Evolutionary conservation across 2,113 vertebrate species (phyloP).

Genomic region (Poecile atricapillus): DNA sequence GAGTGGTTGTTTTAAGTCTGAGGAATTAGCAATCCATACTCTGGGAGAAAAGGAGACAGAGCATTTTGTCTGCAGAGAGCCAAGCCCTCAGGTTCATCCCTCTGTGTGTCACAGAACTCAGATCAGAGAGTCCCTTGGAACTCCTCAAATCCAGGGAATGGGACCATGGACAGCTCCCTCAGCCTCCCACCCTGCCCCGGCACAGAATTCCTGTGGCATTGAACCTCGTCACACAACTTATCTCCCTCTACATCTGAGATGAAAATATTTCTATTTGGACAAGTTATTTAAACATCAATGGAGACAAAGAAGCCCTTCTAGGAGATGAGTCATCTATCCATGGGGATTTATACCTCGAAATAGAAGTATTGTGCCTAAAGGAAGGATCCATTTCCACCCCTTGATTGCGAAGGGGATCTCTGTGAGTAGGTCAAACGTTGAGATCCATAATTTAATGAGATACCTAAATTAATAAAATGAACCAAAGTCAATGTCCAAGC

Average conservation of each 20-base stretch:
- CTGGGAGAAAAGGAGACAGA: neutral
- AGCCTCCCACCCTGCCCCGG: accelerated
- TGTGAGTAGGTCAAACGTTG: neutral
- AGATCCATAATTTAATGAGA: neutral
- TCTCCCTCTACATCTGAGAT: neutral
- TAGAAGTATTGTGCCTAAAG: neutral
- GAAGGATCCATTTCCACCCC: neutral
- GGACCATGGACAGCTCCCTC: neutral
- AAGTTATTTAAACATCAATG: neutral
- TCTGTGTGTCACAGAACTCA: neutral
- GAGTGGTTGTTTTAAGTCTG: neutral
- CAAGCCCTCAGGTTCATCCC: neutral
- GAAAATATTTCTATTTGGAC: neutral
- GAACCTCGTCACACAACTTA: neutral
- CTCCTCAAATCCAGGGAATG: neutral
- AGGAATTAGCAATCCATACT: neutral
- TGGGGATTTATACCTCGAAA: neutral
- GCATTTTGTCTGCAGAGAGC: neutral
- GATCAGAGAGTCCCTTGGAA: neutral
- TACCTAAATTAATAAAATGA: neutral
- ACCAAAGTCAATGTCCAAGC: neutral
- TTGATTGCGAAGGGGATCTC: neutral
- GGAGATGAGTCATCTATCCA: neutral
- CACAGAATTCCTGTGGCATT: neutral
- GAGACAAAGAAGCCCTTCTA: neutral